phyloP scores from a whole-genome alignment of 2,888 invertebrate genomes.

The Platycnemis pennipes region DNA sequence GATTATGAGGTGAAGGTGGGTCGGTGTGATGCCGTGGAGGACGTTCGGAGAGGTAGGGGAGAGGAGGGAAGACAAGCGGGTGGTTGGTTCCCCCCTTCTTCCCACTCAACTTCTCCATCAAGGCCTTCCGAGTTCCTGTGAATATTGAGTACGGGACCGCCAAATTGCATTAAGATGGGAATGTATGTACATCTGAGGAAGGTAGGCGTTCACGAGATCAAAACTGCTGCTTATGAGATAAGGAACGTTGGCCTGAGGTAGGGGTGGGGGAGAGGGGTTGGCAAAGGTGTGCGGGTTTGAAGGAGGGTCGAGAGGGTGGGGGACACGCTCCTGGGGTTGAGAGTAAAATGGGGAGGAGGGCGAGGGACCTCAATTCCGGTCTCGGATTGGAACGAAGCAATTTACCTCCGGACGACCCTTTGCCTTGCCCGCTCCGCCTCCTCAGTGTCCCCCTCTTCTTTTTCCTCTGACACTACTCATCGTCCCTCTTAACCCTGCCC shows the following conservation, averaged over 20 bases:
- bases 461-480: background rate
- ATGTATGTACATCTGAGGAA: slow-evolving; percentile 37
- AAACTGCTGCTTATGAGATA: slow-evolving; percentile 63
- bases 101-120: slow-evolving; percentile 31
- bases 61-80: slow-evolving; percentile 26
- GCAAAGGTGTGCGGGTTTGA: background rate
- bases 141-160: slow-evolving; percentile 4
- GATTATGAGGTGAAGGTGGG: slow-evolving; percentile 8
- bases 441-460: background rate
- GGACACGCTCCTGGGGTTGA: background rate
- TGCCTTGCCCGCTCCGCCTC: background rate
- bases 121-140: slow-evolving; percentile 14
- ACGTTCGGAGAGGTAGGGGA: slow-evolving; percentile 16
- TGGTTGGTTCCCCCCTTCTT: background rate
- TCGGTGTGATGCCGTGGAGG: background rate
- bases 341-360: background rate
- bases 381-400: slow-evolving; percentile 56
- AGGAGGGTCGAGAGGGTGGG: background rate
- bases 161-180: slow-evolving; percentile 58
- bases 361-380: slow-evolving; percentile 45
- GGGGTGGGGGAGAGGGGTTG: background rate
- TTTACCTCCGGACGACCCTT: slow-evolving; percentile 24
- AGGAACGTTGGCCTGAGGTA: slow-evolving; percentile 12
- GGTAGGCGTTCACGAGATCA: slow-evolving; percentile 42
- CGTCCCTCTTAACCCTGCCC: background rate